Conservation (phyloP, 2,797 vertebrate genomes). For the Choloepus didactylus region DNA sequence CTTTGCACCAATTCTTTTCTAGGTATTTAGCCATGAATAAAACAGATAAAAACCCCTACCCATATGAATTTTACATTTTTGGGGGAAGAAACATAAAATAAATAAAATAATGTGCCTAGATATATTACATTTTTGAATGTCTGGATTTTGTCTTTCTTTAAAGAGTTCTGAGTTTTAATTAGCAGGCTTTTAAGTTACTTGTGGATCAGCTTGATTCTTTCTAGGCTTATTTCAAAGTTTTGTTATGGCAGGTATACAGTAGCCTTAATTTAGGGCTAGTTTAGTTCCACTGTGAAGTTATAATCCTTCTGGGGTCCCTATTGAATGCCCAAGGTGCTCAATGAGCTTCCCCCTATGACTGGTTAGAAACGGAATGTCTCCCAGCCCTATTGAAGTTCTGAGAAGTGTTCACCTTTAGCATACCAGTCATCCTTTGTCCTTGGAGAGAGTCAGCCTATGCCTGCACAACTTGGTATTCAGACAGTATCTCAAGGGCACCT, state of each 20-base stretch:
- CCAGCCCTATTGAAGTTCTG: not conserved
- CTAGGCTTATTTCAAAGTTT: not conserved
- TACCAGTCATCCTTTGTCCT: not conserved
- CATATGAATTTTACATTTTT: not conserved
- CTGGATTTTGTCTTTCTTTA: not conserved
- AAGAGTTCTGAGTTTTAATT: not conserved
- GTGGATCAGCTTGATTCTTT: not conserved
- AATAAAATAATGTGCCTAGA: not conserved
- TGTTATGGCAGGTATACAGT: not conserved
- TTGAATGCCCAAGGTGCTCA: not conserved
- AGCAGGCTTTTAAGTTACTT: not conserved
- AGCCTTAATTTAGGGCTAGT: not conserved
- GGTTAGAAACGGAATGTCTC: not conserved
- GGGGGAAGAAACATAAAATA: not conserved
- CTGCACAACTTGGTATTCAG: not conserved
- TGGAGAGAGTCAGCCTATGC: not conserved
- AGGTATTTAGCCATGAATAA: not conserved
- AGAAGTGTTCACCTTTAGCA: not conserved
- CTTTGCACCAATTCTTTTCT: not conserved
- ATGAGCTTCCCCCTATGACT: not conserved
- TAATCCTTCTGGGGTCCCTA: not conserved
- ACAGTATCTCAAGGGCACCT: not conserved
- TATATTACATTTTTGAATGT: not conserved
- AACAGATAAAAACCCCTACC: not conserved
- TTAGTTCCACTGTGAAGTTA: not conserved